Percentiles rank a stretch among this genome's conserved stretches.
phyloP scores from a whole-genome alignment of 2,888 invertebrate genomes.

The Xestia xanthographa region DNA sequence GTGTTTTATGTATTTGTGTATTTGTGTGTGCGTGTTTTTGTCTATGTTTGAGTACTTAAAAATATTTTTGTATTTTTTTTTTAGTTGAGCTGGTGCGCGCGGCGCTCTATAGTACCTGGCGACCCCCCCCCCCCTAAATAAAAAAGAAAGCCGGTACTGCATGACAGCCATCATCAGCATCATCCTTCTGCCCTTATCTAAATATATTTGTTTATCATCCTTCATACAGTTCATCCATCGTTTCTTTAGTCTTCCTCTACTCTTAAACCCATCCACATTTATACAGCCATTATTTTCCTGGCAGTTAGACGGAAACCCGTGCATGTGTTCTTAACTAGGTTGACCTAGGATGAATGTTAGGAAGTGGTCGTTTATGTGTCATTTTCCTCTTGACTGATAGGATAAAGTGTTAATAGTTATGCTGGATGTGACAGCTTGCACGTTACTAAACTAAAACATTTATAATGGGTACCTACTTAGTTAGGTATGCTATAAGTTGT shows the following conservation, averaged over 20 bases:
- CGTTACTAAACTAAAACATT: slow-evolving; percentile 7
- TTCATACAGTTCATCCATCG: background rate
- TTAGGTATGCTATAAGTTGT: too few relatives aligned
- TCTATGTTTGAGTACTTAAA: too few relatives aligned
- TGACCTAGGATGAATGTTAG: slow-evolving; percentile 87
- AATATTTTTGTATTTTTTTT: too few relatives aligned
- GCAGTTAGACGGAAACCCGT: slow-evolving; percentile 40
- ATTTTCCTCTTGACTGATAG: slow-evolving; percentile 85
- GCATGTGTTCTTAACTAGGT: slow-evolving; percentile 77
- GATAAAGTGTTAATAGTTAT: slow-evolving; percentile 54
- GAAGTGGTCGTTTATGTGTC: slow-evolving; percentile 84
- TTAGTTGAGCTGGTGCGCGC: too few relatives aligned
- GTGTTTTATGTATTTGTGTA: too few relatives aligned
- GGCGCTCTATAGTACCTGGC: too few relatives aligned
- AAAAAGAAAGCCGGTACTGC: too few relatives aligned
- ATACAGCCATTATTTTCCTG: slow-evolving; percentile 28
- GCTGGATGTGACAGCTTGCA: slow-evolving; percentile 63
- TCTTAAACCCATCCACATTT: background rate
- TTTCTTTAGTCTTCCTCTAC: background rate
- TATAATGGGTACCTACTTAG: background rate
- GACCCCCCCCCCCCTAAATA: too few relatives aligned
- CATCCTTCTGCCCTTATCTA: background rate
- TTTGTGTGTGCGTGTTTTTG: too few relatives aligned
- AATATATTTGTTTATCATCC: background rate
- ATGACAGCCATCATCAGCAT: background rate